These are phyloP conservation scores for Polyploca ridens DNA, from an alignment of 2,888 invertebrate species.

Conservation along the genomic window DNA sequence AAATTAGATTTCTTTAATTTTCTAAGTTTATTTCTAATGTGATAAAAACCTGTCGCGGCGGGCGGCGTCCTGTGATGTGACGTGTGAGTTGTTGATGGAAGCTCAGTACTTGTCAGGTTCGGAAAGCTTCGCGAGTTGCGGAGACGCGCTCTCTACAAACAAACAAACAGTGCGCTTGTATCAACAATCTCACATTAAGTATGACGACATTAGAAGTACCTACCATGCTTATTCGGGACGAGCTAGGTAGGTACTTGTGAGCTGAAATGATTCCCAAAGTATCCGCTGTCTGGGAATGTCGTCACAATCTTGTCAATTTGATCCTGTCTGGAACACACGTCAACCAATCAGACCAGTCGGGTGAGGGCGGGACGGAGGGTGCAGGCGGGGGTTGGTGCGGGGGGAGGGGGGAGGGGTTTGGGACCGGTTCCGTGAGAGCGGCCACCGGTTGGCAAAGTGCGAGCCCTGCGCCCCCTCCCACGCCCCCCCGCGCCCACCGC, in stretches of 20 bases:
- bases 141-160: not conserved
- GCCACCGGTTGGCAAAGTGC: not conserved
- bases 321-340: not conserved
- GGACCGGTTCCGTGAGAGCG: not conserved
- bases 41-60: no score
- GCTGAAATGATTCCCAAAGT: not conserved
- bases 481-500: not conserved
- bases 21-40: no score
- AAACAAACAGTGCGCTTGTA: not conserved
- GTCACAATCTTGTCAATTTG: not conserved
- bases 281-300: not conserved
- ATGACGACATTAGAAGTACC: not conserved
- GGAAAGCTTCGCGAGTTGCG: conserved; percentile 4
- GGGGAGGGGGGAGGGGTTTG: not conserved
- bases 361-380: not conserved
- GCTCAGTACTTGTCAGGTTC: not conserved
- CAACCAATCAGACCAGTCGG: not conserved
- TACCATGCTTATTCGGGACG: no score
- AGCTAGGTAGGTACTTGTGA: no score
- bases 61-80: no score
- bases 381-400: not conserved
- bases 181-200: not conserved
- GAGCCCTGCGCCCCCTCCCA: not conserved
- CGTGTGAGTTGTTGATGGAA: no score
- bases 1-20: no score